Conservation (phyloP, 2,797 vertebrate species). For the Sphenopsis melanotis region DNA sequence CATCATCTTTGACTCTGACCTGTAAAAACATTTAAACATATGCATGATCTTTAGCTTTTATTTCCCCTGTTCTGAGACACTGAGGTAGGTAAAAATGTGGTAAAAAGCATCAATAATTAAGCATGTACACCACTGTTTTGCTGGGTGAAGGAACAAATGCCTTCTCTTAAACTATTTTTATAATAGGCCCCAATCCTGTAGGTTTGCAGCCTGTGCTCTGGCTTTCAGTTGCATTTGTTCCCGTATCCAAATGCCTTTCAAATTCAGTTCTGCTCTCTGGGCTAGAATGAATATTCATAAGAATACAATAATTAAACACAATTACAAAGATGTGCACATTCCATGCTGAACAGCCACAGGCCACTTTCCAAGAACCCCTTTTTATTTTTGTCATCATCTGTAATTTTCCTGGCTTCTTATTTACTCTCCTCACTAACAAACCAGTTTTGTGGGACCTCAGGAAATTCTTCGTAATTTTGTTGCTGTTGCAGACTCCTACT, state of each 20-base stretch:
- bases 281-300: neutral
- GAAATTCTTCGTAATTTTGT: neutral
- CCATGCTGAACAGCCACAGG: neutral
- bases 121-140: neutral
- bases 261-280: neutral
- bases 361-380: neutral
- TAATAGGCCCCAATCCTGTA: neutral
- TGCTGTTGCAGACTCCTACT: neutral
- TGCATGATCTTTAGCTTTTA: neutral
- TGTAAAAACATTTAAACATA: neutral
- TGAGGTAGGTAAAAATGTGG: neutral
- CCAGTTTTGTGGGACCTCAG: accelerated
- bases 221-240: neutral
- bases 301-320: neutral
- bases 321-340: neutral
- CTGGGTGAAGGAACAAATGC: neutral
- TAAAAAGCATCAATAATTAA: neutral
- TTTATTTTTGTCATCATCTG: neutral
- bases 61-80: neutral
- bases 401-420: neutral
- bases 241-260: neutral
- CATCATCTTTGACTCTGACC: neutral
- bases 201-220: neutral
- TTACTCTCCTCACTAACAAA: neutral
- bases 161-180: neutral